These are phyloP conservation scores for Echinops telfairi DNA, from an alignment of 2,113 vertebrate genomes.

Conservation along the genomic window DNA sequence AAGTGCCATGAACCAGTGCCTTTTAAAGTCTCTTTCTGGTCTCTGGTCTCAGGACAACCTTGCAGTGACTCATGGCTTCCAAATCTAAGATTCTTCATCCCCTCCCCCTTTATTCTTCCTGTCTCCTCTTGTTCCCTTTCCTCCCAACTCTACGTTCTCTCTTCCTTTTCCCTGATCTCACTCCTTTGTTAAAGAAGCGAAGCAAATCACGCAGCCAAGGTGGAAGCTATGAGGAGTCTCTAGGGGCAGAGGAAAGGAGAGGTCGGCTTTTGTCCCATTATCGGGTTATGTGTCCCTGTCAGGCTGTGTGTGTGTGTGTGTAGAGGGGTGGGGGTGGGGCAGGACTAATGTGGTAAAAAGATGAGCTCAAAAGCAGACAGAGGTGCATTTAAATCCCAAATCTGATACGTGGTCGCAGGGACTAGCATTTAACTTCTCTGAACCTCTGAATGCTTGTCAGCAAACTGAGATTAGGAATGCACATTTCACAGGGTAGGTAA, in stretches of 20 bases:
- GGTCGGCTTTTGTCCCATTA: not conserved
- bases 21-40: not conserved
- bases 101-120: not conserved
- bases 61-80: not conserved
- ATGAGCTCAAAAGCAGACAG: not conserved
- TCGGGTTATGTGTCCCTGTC: not conserved
- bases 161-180: not conserved
- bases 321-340: too few species aligned
- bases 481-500: not conserved
- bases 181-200: not conserved
- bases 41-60: not conserved
- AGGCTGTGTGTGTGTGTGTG: too few species aligned
- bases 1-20: accelerated
- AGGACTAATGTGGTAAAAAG: not conserved
- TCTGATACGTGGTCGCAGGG: not conserved
- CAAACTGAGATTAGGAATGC: not conserved
- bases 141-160: not conserved
- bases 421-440: not conserved
- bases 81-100: not conserved
- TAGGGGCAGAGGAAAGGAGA: accelerated
- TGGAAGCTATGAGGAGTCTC: not conserved
- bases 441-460: not conserved
- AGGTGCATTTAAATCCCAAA: not conserved
- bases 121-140: not conserved
- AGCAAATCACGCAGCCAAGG: not conserved